Evolutionary conservation across 2,888 invertebrate genomes (phyloP).

Genomic region (Molanna angustata): DNA sequence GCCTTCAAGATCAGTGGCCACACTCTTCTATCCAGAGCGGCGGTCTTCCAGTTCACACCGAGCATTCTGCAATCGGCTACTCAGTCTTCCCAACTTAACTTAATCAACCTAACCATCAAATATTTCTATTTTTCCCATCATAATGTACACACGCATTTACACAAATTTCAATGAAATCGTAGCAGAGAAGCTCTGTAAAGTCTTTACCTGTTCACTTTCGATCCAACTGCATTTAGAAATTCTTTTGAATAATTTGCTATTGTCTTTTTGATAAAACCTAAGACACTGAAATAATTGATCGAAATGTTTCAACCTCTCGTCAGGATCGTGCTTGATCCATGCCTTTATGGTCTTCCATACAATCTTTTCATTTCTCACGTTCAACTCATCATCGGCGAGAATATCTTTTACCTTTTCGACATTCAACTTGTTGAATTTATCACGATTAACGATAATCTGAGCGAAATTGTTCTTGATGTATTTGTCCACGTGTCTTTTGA

Average conservation of each 20-base stretch:
- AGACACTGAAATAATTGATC: slow-evolving; percentile 50
- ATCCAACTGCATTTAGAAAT: slow-evolving; percentile 57
- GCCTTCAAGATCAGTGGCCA: too few species aligned
- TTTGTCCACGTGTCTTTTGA: slow-evolving; percentile 60
- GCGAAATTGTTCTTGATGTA: slow-evolving; percentile 60
- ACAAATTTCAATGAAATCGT: too few species aligned
- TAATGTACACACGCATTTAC: too few species aligned
- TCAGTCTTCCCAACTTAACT: too few species aligned
- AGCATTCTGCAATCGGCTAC: too few species aligned
- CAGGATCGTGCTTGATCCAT: slow-evolving; percentile 64
- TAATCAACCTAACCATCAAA: too few species aligned
- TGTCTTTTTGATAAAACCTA: slow-evolving; percentile 7
- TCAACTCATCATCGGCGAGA: slow-evolving; percentile 67
- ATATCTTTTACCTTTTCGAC: slow-evolving; percentile 62
- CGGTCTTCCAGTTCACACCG: too few species aligned
- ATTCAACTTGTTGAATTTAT: slow-evolving; percentile 61
- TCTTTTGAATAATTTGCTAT: slow-evolving; percentile 42
- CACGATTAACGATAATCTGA: slow-evolving; percentile 59
- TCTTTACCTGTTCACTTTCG: too few species aligned
- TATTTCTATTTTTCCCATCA: too few species aligned
- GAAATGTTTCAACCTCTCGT: slow-evolving; percentile 54
- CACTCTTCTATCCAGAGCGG: too few species aligned
- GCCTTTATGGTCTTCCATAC: slow-evolving; percentile 71
- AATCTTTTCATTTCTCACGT: slow-evolving; percentile 68
- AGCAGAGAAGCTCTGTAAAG: too few species aligned